Percentiles rank a stretch among this genome's conserved stretches.
phyloP scores from a whole-genome alignment of 2,888 invertebrate species.

The Coleophora deauratella region DNA sequence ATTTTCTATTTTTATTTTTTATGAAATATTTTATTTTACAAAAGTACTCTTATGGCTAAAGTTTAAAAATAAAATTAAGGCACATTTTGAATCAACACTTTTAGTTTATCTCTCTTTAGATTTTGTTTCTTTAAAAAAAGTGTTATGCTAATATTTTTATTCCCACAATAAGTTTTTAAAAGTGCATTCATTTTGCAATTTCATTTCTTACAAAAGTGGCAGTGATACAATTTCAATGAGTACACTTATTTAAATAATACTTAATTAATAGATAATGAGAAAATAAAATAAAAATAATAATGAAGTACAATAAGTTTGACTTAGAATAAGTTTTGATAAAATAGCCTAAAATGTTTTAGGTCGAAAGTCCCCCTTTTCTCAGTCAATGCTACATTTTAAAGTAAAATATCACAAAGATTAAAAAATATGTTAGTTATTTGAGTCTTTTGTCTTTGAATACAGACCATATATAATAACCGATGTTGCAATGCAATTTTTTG shows the following conservation, averaged over 20 bases:
- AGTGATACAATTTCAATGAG: too few species aligned
- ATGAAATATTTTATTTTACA: slow-evolving; percentile 31
- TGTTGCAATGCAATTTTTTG: too few species aligned
- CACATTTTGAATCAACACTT: slow-evolving; percentile 35
- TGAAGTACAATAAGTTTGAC: slow-evolving; percentile 23
- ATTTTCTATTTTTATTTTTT: slow-evolving; percentile 14
- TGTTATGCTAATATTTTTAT: too few species aligned
- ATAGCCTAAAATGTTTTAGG: neutral
- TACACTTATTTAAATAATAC: too few species aligned
- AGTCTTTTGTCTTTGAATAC: too few species aligned
- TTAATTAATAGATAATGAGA: neutral
- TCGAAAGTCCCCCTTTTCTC: slow-evolving; percentile 19
- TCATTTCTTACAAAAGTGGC: too few species aligned
- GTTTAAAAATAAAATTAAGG: slow-evolving; percentile 44
- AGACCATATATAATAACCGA: too few species aligned
- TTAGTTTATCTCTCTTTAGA: too few species aligned
- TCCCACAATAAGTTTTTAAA: too few species aligned
- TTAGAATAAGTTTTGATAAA: slow-evolving; percentile 26
- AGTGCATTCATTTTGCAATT: too few species aligned
- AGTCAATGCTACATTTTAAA: slow-evolving; percentile 25
- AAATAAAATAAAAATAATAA: neutral
- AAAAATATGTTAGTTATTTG: too few species aligned
- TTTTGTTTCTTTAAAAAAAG: too few species aligned
- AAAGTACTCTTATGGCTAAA: slow-evolving; percentile 30
- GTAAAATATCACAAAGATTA: slow-evolving; percentile 15